Base-by-base conservation (phyloP, 2,113 vertebrate species). In the Triplophysa siluroides region DNA sequence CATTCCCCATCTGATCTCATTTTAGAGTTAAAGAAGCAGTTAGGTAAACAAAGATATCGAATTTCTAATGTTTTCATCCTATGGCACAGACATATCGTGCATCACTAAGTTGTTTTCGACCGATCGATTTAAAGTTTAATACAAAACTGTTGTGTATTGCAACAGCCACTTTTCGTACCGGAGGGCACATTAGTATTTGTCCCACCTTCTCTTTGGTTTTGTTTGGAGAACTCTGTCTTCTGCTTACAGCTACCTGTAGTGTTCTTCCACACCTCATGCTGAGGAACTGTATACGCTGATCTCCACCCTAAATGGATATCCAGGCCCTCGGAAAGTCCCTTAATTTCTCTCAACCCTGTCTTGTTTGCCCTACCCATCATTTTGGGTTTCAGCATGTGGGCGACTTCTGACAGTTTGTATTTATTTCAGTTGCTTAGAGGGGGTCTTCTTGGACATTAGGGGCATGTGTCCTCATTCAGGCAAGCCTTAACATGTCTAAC, bases 401-500 rank as follows among this genome's bases (percentile, higher is more conserved):
- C 87, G 88, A 90, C 86, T 87, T 81, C 83, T 91, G 92, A 91
- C 91, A 89, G 90, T 85, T 89, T 79, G 60, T 87, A 90, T 89
- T 91, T 90, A 91, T 88, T 87, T 86, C 76, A 84, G 58, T 84
- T 87, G 91, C 88, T 90, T 88, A 86, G 87, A 88, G 87, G 90
- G 86, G 87, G 88, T 88, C 85, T 56, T 13, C 85, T 82, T 79
- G 88, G 84, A 93, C 90, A 92, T 92, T 89, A 77, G 87, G 86
- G 92, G 92, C 92, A 90, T 89, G 87, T 91, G 90, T 91, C 90
- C 79, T 21, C 85, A 85, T 84, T 82, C 83, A 90, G 89, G 87
- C 92, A 92, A 87, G 93, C 85, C 88, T 83, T 81, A 86, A 91
- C 93, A 84, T 90, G 91, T 90, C 88, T 89, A 78, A 86, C 76